Evolutionary conservation across 2,113 vertebrate species (phyloP).

Genomic region (Amphiprion ocellaris): DNA sequence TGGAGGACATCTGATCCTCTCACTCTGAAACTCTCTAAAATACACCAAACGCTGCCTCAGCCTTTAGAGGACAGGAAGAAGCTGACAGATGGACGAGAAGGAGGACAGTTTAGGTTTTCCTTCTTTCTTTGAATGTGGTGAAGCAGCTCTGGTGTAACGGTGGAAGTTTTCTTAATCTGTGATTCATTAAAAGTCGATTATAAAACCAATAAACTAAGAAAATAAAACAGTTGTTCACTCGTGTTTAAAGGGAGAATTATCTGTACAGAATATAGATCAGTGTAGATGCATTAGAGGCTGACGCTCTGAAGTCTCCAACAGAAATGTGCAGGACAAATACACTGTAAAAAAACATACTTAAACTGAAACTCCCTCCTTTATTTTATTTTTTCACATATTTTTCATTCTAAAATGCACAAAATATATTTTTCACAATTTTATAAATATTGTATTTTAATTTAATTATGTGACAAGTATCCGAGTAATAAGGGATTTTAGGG

Average conservation of each 20-base stretch:
- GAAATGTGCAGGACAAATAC: neutral
- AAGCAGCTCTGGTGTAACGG: no score
- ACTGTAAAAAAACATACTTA: no score
- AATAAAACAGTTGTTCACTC: neutral
- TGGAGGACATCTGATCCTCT: slow-evolving; percentile 50
- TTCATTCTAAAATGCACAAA: no score
- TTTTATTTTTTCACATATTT: no score
- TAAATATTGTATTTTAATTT: no score
- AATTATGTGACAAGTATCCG: no score
- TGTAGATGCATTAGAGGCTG: neutral
- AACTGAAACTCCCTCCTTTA: no score
- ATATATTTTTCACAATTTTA: no score
- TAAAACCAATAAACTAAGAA: slow-evolving; percentile 10
- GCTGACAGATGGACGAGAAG: slow-evolving; percentile 19
- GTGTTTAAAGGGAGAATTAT: slow-evolving; percentile 4
- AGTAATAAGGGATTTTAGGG: no score
- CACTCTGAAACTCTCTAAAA: slow-evolving; percentile 24
- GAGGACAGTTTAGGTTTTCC: no score
- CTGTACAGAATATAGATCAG: neutral
- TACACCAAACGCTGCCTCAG: slow-evolving; percentile 49
- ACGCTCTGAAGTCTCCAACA: slow-evolving; percentile 14
- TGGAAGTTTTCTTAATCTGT: neutral
- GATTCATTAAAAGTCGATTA: slow-evolving; percentile 53
- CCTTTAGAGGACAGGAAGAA: slow-evolving; percentile 1
- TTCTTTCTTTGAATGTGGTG: no score